Base-by-base conservation (phyloP, 2,888 invertebrate species). In the Salpingus planirostris region DNA sequence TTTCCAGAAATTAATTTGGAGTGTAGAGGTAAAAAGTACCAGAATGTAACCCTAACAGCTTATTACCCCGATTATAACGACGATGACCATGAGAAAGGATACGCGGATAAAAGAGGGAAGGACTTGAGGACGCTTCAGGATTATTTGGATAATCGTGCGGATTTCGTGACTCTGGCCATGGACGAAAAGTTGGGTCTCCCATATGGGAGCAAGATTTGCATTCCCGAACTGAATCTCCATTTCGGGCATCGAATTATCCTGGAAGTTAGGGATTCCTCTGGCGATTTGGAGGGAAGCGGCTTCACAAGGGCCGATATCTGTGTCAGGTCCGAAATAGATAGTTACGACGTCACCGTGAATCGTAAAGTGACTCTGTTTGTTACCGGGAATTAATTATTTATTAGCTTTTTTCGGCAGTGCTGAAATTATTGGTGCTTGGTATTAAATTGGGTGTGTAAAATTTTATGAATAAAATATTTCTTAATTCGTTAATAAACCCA, bases 311-410 rank as follows among this genome's bases (percentile, higher is more conserved):
- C 69, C 3, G 71, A 70, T 31, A 62, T 71, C 46, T 70, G 70
- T 40, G 71, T 71, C 2, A 57, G 70, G 33, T 61, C 65, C 2
- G 70, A 70, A 48, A 63, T 63, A 15, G 71, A 71, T 41, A 70
- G 68, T 46, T 71, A 70, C 32, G 71, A 71, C 44, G 50, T 47
- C 10, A 57, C 52, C n/a, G 68, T 71, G 3, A 71, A 71, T 41
- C 53, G 60, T 43, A 29, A 53, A 22, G 65, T 67, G 8, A 69
- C 67, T n/a, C 44, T 66, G 18, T 18, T 18, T 18, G 5, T 18
- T 18, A 8, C 8, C n/a, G n/a, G n/a, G n/a, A n/a, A n/a, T n/a
- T n/a, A n/a, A n/a, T n/a, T n/a, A n/a, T n/a, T n/a, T n/a, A n/a
- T n/a, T n/a, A n/a, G n/a, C n/a, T n/a, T n/a, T n/a, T n/a, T n/a